phyloP scores from a whole-genome alignment of 2,113 vertebrate species.

The Junco hyemalis region DNA sequence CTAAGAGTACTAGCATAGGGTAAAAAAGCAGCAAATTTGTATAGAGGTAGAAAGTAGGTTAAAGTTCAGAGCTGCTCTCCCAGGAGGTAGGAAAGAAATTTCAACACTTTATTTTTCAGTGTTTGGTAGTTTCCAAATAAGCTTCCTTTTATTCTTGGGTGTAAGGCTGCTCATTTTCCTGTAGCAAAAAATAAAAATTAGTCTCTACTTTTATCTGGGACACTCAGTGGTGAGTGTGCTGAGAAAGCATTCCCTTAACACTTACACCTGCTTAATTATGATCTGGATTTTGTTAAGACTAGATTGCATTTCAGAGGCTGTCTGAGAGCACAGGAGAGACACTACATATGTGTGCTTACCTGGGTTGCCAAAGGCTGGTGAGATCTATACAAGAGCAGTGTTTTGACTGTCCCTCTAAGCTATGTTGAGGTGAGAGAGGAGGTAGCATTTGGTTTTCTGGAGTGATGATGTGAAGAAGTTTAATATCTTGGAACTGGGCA shows the following conservation, averaged over 20 bases:
- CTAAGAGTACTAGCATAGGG: not conserved
- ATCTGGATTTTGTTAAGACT: not conserved
- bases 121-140: not conserved
- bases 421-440: not conserved
- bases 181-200: not conserved
- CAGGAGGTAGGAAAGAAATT: not conserved
- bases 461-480: not conserved
- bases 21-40: not conserved
- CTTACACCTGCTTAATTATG: not conserved
- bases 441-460: not conserved
- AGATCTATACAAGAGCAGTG: accelerated
- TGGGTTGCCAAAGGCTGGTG: not conserved
- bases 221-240: not conserved
- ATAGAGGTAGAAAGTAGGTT: conserved; percentile 2
- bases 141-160: not conserved
- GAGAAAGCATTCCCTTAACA: not conserved
- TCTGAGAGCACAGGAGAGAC: not conserved
- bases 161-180: not conserved
- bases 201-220: not conserved
- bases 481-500: not conserved
- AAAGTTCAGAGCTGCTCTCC: conserved; percentile 8
- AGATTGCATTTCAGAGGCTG: not conserved
- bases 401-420: not conserved
- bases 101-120: not conserved
- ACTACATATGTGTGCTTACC: accelerated